phyloP scores from a whole-genome alignment of 2,797 vertebrate genomes.

The Spinibarbus caldwelli region DNA sequence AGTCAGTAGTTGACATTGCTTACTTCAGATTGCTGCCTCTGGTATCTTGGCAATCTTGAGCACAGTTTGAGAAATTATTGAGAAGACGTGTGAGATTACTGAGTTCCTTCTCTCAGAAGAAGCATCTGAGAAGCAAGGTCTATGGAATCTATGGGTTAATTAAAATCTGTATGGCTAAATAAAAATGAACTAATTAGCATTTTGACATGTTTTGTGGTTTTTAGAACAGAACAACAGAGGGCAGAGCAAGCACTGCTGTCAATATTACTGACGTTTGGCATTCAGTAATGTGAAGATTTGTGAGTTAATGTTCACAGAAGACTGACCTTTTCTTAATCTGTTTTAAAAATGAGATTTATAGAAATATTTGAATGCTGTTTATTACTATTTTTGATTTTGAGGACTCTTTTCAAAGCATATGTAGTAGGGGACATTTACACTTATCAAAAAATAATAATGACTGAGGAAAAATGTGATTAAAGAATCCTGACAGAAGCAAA shows the following conservation, averaged over 20 bases:
- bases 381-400: too few relatives aligned
- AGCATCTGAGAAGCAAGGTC: neutral
- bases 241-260: neutral
- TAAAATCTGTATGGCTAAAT: neutral
- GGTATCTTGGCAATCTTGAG: neutral
- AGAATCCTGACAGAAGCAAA: too few relatives aligned
- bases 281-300: neutral
- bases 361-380: neutral
- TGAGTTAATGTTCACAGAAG: constrained; percentile 1
- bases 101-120: neutral
- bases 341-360: neutral
- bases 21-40: neutral
- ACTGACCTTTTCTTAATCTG: neutral
- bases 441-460: too few relatives aligned
- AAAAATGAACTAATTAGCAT: neutral
- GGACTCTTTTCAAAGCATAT: too few relatives aligned
- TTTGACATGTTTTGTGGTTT: neutral
- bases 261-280: neutral
- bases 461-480: too few relatives aligned
- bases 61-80: neutral
- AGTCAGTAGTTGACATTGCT: neutral
- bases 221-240: neutral
- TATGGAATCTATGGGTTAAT: neutral
- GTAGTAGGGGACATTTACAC: too few relatives aligned
- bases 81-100: neutral